These are phyloP conservation scores for Morbakka virulenta DNA, from an alignment of 30 jellyfish, hydroid and myxozoan species.

Conservation along the genomic window DNA sequence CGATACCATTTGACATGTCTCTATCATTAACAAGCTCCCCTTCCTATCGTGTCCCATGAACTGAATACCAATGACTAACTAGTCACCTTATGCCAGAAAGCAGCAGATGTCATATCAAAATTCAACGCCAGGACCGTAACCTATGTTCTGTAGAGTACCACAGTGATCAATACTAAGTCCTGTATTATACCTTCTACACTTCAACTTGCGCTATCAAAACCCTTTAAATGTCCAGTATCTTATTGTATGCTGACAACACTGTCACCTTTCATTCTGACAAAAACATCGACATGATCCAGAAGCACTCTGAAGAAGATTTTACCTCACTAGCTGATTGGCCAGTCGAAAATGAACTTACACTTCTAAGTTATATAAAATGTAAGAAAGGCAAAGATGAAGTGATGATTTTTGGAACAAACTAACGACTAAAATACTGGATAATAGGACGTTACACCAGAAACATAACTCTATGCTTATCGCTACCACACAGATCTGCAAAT, in stretches of 20 bases:
- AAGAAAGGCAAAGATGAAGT: not conserved
- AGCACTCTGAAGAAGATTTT: not conserved
- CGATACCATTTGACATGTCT: slow-evolving; percentile 31
- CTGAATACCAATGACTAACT: slow-evolving; percentile 34
- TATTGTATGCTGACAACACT: slow-evolving; percentile 35
- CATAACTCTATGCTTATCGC: not conserved
- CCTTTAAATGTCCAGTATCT: not conserved
- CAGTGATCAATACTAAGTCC: slow-evolving; percentile 29
- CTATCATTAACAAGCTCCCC: slow-evolving; percentile 31
- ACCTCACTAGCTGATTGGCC: not conserved
- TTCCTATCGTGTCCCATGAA: slow-evolving; percentile 20
- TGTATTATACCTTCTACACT: slow-evolving; percentile 33
- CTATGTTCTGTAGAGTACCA: slow-evolving; percentile 19
- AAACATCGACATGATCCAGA: not conserved
- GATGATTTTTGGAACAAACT: not conserved
- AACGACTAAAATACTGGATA: not conserved
- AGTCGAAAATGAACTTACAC: not conserved
- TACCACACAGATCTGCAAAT: not conserved
- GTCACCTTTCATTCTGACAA: slow-evolving; percentile 23
- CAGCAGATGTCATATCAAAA: slow-evolving; percentile 22
- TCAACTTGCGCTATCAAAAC: slow-evolving; percentile 13
- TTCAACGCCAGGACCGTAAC: slow-evolving; percentile 16
- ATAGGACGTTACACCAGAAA: not conserved
- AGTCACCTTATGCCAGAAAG: slow-evolving; percentile 10
- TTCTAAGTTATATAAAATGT: no score